Conservation (phyloP, 2,888 invertebrate genomes). For the Drosophila quinaria region DNA sequence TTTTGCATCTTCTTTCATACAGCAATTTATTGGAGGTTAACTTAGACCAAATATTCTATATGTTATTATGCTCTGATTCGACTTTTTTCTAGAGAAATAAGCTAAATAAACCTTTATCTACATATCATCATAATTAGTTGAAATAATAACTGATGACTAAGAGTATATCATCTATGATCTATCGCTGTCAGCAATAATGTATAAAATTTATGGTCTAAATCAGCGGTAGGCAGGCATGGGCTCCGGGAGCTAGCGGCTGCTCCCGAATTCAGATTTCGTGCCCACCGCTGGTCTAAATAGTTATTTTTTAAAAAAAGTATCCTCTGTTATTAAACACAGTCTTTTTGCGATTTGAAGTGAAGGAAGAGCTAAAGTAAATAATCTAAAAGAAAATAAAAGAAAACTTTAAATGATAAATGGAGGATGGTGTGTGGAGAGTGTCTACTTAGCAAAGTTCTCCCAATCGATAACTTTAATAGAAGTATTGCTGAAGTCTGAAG, state of each 20-base stretch:
- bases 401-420: slow-evolving; percentile 2
- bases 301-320: too few species aligned
- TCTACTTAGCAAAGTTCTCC: background rate
- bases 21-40: too few species aligned
- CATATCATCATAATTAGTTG: too few species aligned
- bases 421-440: background rate
- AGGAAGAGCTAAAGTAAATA: background rate
- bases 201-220: background rate
- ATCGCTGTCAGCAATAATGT: background rate
- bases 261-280: too few species aligned
- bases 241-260: too few species aligned
- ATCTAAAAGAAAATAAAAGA: background rate
- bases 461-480: slow-evolving; percentile 48
- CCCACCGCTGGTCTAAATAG: too few species aligned
- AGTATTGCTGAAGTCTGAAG: slow-evolving; percentile 10
- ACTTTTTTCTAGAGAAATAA: background rate
- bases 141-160: too few species aligned
- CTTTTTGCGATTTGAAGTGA: background rate
- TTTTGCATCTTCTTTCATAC: too few species aligned
- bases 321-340: background rate
- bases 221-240: too few species aligned
- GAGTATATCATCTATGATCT: background rate
- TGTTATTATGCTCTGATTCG: background rate
- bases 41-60: too few species aligned
- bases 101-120: background rate